These are phyloP conservation scores for Xanthorhoe spadicearia DNA, from an alignment of 2,888 invertebrate species.

Conservation along the genomic window DNA sequence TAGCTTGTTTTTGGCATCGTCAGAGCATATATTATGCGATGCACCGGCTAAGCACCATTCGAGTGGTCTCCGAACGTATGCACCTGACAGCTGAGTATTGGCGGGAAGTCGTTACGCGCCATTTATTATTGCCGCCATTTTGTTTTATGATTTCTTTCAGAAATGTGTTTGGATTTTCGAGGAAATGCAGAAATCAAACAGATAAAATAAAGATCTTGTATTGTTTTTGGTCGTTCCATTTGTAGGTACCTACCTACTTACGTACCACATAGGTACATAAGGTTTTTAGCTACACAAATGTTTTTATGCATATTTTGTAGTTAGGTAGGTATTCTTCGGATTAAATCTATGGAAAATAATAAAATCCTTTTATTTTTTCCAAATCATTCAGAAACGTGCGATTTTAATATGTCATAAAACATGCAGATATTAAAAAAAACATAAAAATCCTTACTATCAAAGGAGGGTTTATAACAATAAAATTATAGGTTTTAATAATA, in stretches of 20 bases:
- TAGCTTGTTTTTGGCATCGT: conserved; percentile 43
- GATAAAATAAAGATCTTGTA: not conserved
- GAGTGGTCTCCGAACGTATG: conserved; percentile 43
- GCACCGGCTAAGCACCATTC: conserved; percentile 45
- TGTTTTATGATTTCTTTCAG: conserved; percentile 41
- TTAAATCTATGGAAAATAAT: too few relatives aligned
- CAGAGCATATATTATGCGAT: conserved; percentile 42
- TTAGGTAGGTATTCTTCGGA: too few relatives aligned
- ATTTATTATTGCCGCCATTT: conserved; percentile 45
- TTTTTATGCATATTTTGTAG: too few relatives aligned
- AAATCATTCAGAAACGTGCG: not conserved
- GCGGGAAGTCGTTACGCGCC: conserved; percentile 44
- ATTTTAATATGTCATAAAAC: not conserved
- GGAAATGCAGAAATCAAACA: not conserved
- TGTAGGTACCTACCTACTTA: not conserved
- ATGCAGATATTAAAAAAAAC: not conserved
- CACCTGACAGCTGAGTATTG: conserved; percentile 47
- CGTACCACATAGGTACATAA: too few relatives aligned
- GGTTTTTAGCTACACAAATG: too few relatives aligned
- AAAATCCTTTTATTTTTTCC: not conserved
- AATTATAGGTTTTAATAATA: conserved; percentile 2
- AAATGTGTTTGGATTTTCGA: conserved; percentile 15
- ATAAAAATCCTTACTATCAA: not conserved
- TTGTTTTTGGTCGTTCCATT: too few relatives aligned
- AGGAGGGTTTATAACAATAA: conserved; percentile 24